Percentiles rank a stretch among this genome's conserved stretches.
phyloP scores from a whole-genome alignment of 2,797 vertebrate genomes.

The Ptychadena robeensis region DNA sequence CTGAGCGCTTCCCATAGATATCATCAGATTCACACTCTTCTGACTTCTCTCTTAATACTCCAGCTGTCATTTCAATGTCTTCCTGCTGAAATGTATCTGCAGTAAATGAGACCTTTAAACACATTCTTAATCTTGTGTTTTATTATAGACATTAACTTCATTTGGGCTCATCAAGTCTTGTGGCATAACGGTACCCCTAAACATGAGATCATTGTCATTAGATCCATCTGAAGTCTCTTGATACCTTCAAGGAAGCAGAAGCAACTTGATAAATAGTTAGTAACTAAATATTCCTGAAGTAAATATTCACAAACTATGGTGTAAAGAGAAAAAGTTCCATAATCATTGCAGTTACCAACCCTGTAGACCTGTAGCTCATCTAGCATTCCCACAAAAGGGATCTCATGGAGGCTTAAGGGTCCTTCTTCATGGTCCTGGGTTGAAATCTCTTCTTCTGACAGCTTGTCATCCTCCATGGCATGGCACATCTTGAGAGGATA shows the following conservation, averaged over 20 bases:
- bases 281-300: no score
- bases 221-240: neutral
- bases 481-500: no score
- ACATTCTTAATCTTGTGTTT: conserved; percentile 13
- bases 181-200: neutral
- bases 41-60: conserved; percentile 35
- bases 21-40: conserved; percentile 42
- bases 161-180: neutral
- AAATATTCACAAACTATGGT: no score
- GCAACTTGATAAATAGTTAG: neutral
- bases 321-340: no score
- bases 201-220: neutral
- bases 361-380: no score
- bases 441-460: no score
- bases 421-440: no score
- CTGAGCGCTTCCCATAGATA: conserved; percentile 41
- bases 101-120: conserved; percentile 8
- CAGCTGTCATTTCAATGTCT: conserved; percentile 46
- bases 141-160: neutral
- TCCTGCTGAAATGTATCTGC: neutral
- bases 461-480: no score
- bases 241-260: neutral
- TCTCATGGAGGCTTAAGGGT: no score
- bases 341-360: no score
- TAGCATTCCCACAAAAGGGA: no score